A percentile compares a stretch with the other conserved stretches of the same genome.
phyloP scores from a whole-genome alignment of 92 coral and sea anemone genomes.

The Actinernus sp. region DNA sequence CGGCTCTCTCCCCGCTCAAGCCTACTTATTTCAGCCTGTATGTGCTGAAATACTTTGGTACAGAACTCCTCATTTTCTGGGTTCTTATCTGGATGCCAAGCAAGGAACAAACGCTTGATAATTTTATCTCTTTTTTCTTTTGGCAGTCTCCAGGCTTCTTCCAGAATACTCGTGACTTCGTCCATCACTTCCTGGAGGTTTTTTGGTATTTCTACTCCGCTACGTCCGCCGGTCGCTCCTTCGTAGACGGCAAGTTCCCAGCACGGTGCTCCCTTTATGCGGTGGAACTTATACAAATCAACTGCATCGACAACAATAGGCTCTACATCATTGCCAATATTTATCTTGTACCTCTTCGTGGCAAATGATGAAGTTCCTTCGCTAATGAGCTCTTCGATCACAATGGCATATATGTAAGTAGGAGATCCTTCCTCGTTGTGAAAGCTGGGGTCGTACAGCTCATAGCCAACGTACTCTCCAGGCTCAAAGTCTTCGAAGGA shows the following conservation, averaged over 20 bases:
- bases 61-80: conserved; percentile 46
- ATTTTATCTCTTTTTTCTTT: conserved; percentile 39
- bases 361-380: background rate
- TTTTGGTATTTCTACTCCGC: conserved; percentile 7
- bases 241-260: conserved; percentile 11
- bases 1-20: conserved; percentile 20
- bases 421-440: conserved; percentile 50
- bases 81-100: conserved; percentile 73
- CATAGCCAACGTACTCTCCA: conserved; percentile 82
- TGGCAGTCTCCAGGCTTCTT: conserved; percentile 58
- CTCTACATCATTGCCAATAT: conserved; percentile 56
- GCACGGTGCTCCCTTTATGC: conserved; percentile 30
- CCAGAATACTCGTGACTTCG: conserved; percentile 23
- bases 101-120: conserved; percentile 46
- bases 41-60: conserved; percentile 41
- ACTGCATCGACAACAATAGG: conserved; percentile 50
- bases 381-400: conserved; percentile 49
- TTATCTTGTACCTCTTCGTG: conserved; percentile 49
- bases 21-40: conserved; percentile 34
- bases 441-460: conserved; percentile 79
- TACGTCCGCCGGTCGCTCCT: background rate
- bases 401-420: conserved; percentile 77
- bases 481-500: conserved; percentile 54
- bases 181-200: conserved; percentile 12
- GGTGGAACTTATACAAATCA: conserved; percentile 68